Evolutionary conservation across 1,140 invertebrate species (phyloP).

Genomic region (Adelges cooleyi): DNA sequence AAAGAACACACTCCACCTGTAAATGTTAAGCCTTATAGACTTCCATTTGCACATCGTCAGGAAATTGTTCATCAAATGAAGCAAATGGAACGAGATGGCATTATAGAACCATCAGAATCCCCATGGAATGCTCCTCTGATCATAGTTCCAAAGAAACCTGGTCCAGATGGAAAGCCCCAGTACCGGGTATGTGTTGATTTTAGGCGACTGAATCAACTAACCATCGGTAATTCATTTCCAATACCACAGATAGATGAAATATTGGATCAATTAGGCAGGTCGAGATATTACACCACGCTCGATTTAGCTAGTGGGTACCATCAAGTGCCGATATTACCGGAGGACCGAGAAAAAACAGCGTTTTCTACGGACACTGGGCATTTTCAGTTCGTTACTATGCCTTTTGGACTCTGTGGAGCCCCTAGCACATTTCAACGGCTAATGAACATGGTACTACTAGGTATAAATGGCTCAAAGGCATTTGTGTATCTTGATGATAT

Average conservation of each 20-base stretch:
- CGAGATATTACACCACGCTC: constrained; percentile 39
- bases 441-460: constrained; percentile 36
- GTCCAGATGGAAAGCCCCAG: constrained; percentile 33
- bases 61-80: neutral
- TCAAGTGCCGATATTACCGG: constrained; percentile 40
- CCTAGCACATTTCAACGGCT: constrained; percentile 40
- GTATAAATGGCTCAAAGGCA: constrained; percentile 31
- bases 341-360: constrained; percentile 40
- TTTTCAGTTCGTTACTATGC: constrained; percentile 39
- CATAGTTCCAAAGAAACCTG: constrained; percentile 24
- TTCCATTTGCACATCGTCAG: constrained; percentile 7
- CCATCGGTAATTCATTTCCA: constrained; percentile 39
- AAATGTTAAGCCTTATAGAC: no score
- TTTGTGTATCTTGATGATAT: constrained; percentile 31
- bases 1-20: no score
- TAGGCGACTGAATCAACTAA: constrained; percentile 37
- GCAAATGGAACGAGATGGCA: neutral
- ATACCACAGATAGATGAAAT: constrained; percentile 44
- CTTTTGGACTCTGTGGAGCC: constrained; percentile 39
- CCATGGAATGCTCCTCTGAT: constrained; percentile 15
- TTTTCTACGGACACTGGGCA: constrained; percentile 38
- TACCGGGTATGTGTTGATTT: constrained; percentile 38
- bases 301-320: constrained; percentile 43
- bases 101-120: constrained; percentile 23
- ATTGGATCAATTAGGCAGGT: constrained; percentile 38